Evolutionary conservation across 2,797 vertebrate genomes (phyloP).

Genomic region (Myotis pilosus): DNA sequence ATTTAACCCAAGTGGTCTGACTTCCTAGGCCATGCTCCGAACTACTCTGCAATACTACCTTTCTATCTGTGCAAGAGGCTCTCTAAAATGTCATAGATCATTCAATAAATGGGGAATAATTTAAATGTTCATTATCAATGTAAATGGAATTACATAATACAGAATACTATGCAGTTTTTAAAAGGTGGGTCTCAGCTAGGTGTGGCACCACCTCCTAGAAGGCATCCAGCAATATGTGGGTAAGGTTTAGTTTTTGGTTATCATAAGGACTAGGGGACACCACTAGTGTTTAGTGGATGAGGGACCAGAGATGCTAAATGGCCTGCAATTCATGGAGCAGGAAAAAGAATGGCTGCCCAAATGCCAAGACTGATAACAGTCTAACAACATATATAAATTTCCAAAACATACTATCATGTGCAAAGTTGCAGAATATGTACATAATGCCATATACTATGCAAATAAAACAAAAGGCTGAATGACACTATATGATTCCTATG

Average conservation of each 20-base stretch:
- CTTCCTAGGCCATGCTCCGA: background rate
- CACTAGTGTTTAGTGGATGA: background rate
- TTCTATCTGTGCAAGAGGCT: background rate
- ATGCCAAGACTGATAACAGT: background rate
- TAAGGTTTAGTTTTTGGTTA: background rate
- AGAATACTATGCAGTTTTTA: background rate
- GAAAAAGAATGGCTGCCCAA: constrained; percentile 15
- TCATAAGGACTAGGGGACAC: background rate
- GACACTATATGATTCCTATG: background rate
- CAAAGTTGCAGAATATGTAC: background rate
- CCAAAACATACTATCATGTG: background rate
- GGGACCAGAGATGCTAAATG: background rate
- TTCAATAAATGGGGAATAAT: constrained; percentile 7
- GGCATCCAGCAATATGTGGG: background rate
- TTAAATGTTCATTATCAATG: background rate
- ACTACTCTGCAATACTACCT: background rate
- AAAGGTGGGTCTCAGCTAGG: constrained; percentile 5
- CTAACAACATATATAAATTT: background rate
- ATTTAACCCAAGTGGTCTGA: constrained; percentile 31
- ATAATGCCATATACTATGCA: background rate
- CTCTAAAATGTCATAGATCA: background rate
- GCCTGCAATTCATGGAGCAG: background rate
- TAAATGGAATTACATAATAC: background rate
- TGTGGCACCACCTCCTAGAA: background rate
- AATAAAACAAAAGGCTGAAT: constrained; percentile 37